Evolutionary conservation across 1,140 invertebrate species (phyloP), one percentile per base, ranked within the genome.

Genomic region (Drosophila sp.): DNA sequence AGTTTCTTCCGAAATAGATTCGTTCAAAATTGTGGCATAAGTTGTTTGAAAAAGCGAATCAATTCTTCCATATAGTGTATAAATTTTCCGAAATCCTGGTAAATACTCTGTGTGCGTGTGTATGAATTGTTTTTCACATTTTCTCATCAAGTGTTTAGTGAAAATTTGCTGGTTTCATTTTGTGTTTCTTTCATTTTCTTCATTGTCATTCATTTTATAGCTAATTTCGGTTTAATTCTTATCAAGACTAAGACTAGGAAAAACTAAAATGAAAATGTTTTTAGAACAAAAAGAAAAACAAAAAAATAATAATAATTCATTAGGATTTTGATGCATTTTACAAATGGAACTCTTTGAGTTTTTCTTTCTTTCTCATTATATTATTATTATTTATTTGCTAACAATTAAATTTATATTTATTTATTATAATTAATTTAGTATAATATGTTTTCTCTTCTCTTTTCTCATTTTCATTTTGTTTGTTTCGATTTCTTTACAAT

Each of bases 301-400:
- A 47, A 17, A 47, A 47, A 25, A 47, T 25, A 8, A 7, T 25
- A 25, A 47, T 5, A 47, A 25, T 72, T 32, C 23, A 44, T 58
- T 7, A 47, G 23, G 23, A 25, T 50, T 27, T 66, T 58, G 63
- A 70, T 68, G 76, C 76, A 76, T 79, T 79, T 79, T 76, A 79
- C 73, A 79, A 76, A 72, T 87, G 76, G 76, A 86, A 86, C 83
- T 86, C 83, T 87, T 87, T 72, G 83, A 86, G 83, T 77, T 87
- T 71, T 62, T 54, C 47, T 63, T 77, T 70, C 56, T 70, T 61
- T 41, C 1, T 38, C 11, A 1, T 2, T 33, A 40, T 72, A 30
- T 65, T 55, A 57, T 61, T 68, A 67, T 75, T 40, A 62, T 30
- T 33, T 17, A n/a, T 38, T 60, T 68, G 41, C n/a, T 56, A 27